Evolutionary conservation across 2,113 vertebrate species (phyloP), one percentile per base, ranked within the genome.

Genomic region (Odocoileus virginianus): DNA sequence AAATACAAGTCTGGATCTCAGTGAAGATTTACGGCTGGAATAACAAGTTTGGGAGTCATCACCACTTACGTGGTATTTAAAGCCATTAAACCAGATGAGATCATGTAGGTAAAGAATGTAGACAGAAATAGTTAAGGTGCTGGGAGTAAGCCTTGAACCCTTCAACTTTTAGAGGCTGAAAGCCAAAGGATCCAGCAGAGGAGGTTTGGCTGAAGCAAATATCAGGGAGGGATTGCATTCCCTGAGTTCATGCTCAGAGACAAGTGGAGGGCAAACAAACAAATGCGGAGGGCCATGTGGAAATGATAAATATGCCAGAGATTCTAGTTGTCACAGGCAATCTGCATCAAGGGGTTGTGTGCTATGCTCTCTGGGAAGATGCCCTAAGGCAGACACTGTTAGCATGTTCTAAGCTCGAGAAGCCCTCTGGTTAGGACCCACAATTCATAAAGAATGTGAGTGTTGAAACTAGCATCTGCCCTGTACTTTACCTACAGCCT

Each of bases 41-140:
- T 64, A 90, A 94, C 96, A 89, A 94, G 95, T 97, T 96, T 96
- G 76, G 90, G 89, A 94, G 81, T 76, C 94, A 76, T 40, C 89
- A 57, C 57, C 78, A 67, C 81, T 87, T 67, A 94, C n/a, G 21
- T 60, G 67, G 52, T 91, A 92, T 92, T 96, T 95, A 94, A 89
- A 96, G 76, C 50, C 89, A 92, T 95, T 97, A 97, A 94, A 95
- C 76, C 6, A 21, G 88, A 78, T 98, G 98, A 98, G 97, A 94
- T 97, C 96, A 97, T 43, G 54, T 16, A 36, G 76, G 58, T 45
- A 60, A 81, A 25, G 47, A 54, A 81, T 23, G 25, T 7, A 78
- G 85, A 52, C 17, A 11, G 43, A 97, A 71, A 81, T 55, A 12
- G 64, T 57, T 28, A 54, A 91, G 67, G 52, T 14, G 5, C 71